Evolutionary conservation across 2,113 vertebrate species (phyloP).

Genomic region (Melanostigma gelatinosum): DNA sequence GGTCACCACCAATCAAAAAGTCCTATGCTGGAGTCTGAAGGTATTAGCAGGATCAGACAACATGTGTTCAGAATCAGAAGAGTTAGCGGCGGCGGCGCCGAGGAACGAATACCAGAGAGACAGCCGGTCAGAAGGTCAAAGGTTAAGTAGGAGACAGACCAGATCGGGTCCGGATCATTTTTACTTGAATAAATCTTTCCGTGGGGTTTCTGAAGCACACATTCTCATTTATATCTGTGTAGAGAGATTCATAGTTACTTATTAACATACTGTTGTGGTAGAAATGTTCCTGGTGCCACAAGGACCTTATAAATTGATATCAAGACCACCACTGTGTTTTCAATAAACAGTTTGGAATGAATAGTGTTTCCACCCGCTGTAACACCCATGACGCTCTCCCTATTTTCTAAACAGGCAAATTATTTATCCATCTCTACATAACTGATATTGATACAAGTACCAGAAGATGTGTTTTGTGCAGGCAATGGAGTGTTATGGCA

Average conservation of each 20-base stretch:
- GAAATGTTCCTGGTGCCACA: neutral
- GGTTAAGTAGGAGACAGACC: conserved; percentile 29
- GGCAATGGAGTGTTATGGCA: conserved; percentile 38
- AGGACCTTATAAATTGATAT: conserved; percentile 20
- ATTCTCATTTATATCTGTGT: neutral
- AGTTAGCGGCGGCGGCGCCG: neutral
- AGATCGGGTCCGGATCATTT: conserved; percentile 15
- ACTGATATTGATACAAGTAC: conserved; percentile 67
- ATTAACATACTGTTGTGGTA: neutral
- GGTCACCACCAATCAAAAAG: conserved; percentile 50
- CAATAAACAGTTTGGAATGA: conserved; percentile 38
- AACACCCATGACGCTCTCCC: conserved; percentile 24
- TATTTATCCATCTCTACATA: conserved; percentile 62
- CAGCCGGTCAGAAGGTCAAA: conserved; percentile 26
- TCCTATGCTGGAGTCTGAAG: conserved; percentile 13
- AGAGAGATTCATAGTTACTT: neutral
- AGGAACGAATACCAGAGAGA: conserved; percentile 13
- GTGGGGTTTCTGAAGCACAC: neutral
- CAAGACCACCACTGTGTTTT: conserved; percentile 31
- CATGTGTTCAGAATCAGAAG: conserved; percentile 40
- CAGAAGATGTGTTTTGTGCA: conserved; percentile 51
- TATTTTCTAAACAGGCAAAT: conserved; percentile 50
- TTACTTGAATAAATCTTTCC: conserved; percentile 17
- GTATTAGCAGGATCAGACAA: conserved; percentile 23
- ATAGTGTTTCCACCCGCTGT: conserved; percentile 42